Evolutionary conservation across 2,797 vertebrate species (phyloP).

Genomic region (Clarias laeviceps): DNA sequence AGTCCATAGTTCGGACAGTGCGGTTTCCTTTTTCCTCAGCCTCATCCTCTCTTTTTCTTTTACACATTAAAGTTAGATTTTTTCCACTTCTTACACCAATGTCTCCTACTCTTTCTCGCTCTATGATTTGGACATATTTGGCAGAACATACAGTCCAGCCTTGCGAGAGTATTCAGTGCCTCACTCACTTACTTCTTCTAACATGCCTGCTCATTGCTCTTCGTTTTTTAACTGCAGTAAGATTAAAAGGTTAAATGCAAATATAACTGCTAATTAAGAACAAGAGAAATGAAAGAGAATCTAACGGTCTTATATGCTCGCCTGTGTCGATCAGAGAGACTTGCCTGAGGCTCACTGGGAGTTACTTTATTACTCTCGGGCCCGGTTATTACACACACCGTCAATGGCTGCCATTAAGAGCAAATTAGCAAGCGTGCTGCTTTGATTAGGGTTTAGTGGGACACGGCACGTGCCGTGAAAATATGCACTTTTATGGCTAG

Average conservation of each 20-base stretch:
- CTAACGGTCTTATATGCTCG: background rate
- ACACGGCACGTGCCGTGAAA: slow-evolving; percentile 30
- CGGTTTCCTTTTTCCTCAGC: background rate
- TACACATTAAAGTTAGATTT: background rate
- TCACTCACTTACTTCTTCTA: background rate
- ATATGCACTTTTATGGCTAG: slow-evolving; percentile 35
- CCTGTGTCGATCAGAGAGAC: slow-evolving; percentile 26
- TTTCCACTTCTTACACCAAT: slow-evolving; percentile 9
- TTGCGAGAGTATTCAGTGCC: background rate
- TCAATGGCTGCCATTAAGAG: slow-evolving; percentile 51
- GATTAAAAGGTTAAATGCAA: slow-evolving; percentile 2
- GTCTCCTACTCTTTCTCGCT: background rate
- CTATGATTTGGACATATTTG: background rate
- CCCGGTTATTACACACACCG: slow-evolving; percentile 30
- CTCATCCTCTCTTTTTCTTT: slow-evolving; percentile 11
- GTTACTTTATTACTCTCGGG: slow-evolving; percentile 44
- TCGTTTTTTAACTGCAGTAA: slow-evolving; percentile 11
- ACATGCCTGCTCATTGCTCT: slow-evolving; percentile 16
- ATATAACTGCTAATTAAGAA: slow-evolving; percentile 4
- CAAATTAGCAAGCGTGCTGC: slow-evolving; percentile 40
- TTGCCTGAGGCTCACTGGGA: slow-evolving; percentile 25
- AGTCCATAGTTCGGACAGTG: slow-evolving; percentile 8
- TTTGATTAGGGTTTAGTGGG: slow-evolving; percentile 39
- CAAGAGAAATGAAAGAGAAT: slow-evolving; percentile 4
- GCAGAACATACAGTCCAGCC: slow-evolving; percentile 31